Conservation (phyloP, 35 echinoderm and acorn worm species). For the Patiria miniata region DNA sequence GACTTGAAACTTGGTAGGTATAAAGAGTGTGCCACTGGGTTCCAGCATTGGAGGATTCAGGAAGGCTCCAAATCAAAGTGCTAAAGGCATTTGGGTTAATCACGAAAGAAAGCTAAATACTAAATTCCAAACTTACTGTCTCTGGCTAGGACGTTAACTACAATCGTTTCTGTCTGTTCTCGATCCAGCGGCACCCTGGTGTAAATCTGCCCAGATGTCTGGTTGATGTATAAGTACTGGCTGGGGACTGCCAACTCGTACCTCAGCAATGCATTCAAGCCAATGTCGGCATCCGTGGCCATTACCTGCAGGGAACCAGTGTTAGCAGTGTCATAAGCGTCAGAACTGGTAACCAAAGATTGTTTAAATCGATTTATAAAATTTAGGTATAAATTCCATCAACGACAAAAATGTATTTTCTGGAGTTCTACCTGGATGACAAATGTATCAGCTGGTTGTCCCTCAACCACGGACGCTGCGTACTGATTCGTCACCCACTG, state of each 20-base stretch:
- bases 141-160: slow-evolving; percentile 57
- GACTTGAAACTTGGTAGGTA: too few relatives aligned
- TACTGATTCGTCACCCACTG: slow-evolving; percentile 39
- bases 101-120: too few relatives aligned
- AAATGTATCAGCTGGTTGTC: slow-evolving; percentile 27
- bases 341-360: too few relatives aligned
- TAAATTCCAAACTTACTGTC: slow-evolving; percentile 58
- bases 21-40: too few relatives aligned
- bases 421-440: slow-evolving; percentile 47
- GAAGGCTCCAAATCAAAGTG: too few relatives aligned
- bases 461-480: slow-evolving; percentile 21
- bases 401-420: too few relatives aligned
- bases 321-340: too few relatives aligned
- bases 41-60: too few relatives aligned
- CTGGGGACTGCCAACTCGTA: slow-evolving; percentile 55
- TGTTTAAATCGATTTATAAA: too few relatives aligned
- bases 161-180: slow-evolving; percentile 40
- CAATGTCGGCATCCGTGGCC: slow-evolving; percentile 69
- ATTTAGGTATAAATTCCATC: too few relatives aligned
- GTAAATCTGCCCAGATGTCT: slow-evolving; percentile 46
- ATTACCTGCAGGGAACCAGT: slow-evolving; percentile 36
- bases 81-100: too few relatives aligned
- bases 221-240: slow-evolving; percentile 47
- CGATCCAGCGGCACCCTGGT: slow-evolving; percentile 59
- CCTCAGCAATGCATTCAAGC: slow-evolving; percentile 62